Conservation (phyloP, 2,797 vertebrate genomes). For the Gadopsis marmoratus region DNA sequence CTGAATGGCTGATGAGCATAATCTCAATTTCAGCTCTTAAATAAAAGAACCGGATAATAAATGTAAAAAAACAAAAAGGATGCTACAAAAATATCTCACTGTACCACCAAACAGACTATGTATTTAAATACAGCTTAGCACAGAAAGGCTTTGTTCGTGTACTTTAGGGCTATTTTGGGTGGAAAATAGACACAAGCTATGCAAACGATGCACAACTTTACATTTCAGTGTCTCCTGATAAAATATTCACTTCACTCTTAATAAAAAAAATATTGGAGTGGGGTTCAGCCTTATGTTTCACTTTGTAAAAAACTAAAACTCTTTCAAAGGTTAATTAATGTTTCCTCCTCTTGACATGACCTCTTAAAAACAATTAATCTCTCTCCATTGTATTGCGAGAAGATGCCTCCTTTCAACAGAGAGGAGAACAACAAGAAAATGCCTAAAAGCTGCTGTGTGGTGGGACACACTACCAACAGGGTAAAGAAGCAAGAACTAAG, state of each 20-base stretch:
- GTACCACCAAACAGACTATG: background rate
- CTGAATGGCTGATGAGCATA: slow-evolving; percentile 51
- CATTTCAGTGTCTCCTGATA: background rate
- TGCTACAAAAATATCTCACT: background rate
- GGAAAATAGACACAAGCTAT: too few species aligned
- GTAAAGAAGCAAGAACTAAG: too few species aligned
- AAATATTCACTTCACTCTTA: background rate
- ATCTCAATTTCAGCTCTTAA: slow-evolving; percentile 33
- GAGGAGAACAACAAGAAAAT: too few species aligned
- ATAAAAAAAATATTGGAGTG: background rate
- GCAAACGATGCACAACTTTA: background rate
- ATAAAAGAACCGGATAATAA: slow-evolving; percentile 7
- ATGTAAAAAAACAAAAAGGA: background rate
- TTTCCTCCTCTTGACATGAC: too few species aligned
- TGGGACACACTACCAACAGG: too few species aligned
- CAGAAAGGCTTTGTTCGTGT: background rate
- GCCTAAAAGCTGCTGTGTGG: too few species aligned
- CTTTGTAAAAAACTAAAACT: too few species aligned
- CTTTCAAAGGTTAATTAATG: background rate
- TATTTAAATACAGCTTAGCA: background rate
- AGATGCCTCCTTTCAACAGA: too few species aligned
- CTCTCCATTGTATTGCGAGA: too few species aligned
- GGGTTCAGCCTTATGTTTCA: too few species aligned
- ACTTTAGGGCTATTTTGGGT: background rate
- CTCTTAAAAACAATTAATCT: too few species aligned